Base-by-base conservation (phyloP, 2,888 invertebrate genomes). In the Zeuzera pyrina region DNA sequence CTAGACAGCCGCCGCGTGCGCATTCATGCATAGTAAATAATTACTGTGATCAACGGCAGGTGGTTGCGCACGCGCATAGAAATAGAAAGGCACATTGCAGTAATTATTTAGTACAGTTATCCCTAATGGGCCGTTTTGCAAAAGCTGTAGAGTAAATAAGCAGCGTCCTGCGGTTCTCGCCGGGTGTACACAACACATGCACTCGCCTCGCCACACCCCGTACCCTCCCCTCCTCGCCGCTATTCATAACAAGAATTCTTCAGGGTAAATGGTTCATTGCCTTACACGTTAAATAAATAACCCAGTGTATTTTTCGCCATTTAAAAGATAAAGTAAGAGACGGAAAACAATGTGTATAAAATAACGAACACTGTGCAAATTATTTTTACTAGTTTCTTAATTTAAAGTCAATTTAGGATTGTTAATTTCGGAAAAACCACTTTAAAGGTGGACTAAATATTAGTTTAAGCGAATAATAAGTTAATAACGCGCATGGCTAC, bases 1-100 rank as follows among this genome's bases (percentile, higher is more conserved):
- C 71, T 73, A 76, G 76, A 71, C 77, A 68, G 63, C 69, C 69
- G 70, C 67, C 61, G 54, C 42, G 43, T 57, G 64, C 53, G 69
- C 81, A 79, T 78, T 76, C 81, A 77, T 79, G 81, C 78, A 79
- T 83, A 79, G 79, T 79, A 83, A 81, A 78, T 81, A 81, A 83
- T 81, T 76, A 77, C 74, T 66, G 72, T 73, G 78, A 78, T 76
- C 81, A 70, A 53, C 56, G 74, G 78, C 81, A 81, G 81, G 81
- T 81, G 81, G 62, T 65, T 45, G 51, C 67, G 73, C 76, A 72
- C 76, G 76, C 74, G 74, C 69, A 48, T 38, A 81, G 83, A 74
- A 74, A 81, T 79, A 83, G 83, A 79, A 78, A 81, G 77, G 66
- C 83, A 79, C 79, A 79, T 83, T 81, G 83, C 83, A 78, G 71